phyloP scores from a whole-genome alignment of 2,888 invertebrate genomes.

The Hydrotaea diabolus region DNA sequence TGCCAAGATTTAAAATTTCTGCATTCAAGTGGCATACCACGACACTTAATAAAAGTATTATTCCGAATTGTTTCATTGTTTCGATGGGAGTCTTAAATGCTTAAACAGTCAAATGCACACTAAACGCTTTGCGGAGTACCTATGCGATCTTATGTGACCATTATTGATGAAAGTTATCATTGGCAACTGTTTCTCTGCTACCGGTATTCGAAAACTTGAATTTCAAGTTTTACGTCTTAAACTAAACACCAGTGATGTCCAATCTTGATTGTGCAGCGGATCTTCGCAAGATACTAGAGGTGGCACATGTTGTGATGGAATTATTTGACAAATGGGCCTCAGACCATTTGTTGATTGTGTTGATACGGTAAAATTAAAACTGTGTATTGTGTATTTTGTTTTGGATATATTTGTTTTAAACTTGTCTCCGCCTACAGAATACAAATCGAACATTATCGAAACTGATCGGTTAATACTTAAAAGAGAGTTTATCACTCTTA shows the following conservation, averaged over 20 bases:
- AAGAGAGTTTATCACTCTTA: no score
- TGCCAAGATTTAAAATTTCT: conserved; percentile 1
- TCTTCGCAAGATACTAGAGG: no score
- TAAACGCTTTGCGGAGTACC: neutral
- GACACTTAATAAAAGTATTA: neutral
- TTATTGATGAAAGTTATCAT: neutral
- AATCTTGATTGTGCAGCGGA: no score
- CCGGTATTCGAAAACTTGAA: neutral
- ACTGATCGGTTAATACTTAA: no score
- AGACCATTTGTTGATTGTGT: no score
- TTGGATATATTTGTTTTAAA: no score
- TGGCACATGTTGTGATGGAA: no score
- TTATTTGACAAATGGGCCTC: no score
- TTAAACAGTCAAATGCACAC: neutral
- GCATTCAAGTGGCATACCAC: neutral
- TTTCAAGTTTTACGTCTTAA: neutral
- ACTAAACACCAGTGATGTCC: neutral
- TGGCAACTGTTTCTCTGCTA: neutral
- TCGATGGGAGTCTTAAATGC: neutral
- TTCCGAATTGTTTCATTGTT: neutral
- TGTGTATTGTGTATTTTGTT: no score
- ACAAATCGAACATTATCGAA: no score
- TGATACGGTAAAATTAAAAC: no score
- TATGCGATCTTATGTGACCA: neutral
- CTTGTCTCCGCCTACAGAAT: no score